Evolutionary conservation across 2,113 vertebrate species (phyloP), one percentile per base, ranked within the genome.

Genomic region (Synchiropus splendidus): DNA sequence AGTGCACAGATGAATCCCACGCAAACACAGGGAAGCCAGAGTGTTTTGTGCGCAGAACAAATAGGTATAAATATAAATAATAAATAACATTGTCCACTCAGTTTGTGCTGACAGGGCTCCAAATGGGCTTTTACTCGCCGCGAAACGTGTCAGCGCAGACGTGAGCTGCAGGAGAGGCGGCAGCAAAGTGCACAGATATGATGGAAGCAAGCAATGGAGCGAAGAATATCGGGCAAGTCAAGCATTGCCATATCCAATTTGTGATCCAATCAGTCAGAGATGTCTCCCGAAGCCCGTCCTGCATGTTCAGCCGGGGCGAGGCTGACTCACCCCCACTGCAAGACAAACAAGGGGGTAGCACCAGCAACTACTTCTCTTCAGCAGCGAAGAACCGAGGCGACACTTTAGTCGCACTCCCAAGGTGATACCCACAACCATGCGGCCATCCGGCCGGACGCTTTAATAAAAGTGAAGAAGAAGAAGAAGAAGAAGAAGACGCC

Each of bases 391-490:
- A 12, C 13, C 1, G n/a, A 15, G 47, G 46, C 43, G 39, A 33
- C 33, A 36, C 58, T 65, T 42, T 13, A 38, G 53, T 53, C 51
- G 39, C 34, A 40, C 55, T 50, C 27, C 45, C 53, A 55, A 38
- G 49, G 17, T 46, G 6, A 14, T 1, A 10, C n/a, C 18, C 13
- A 2, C 16, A 14, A 12, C n/a, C 27, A 27, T 27, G 21, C 8
- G 21, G 4, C 21, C 21, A 27, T 27, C 17, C 13, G 18, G 37
- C 31, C 43, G 8, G 56, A 45, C 36, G 64, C 62, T 71, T 69
- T 69, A 70, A 73, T 77, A 63, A 75, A 66, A 75, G 57, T 21
- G 42, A 71, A 61, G 40, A 47, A 57, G 53, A 58, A 12, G 21
- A 27, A 57, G 53, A 58, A 12, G n/a, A n/a, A n/a, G n/a, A n/a